These are phyloP conservation scores for Entelurus aequoreus DNA, from an alignment of 2,113 vertebrate genomes.

Conservation along the genomic window DNA sequence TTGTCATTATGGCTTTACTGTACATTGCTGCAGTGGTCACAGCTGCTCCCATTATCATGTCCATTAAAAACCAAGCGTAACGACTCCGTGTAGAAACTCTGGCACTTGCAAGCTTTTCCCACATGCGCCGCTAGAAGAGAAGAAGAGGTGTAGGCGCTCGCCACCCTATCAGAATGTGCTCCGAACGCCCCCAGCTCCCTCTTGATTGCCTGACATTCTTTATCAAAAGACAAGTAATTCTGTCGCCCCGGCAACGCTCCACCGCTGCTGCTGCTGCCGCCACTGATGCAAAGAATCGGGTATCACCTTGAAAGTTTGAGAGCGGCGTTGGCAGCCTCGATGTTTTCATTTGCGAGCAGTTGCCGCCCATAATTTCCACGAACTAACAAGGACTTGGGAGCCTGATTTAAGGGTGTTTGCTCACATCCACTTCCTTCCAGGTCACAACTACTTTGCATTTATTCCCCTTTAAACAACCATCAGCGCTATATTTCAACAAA, in stretches of 20 bases:
- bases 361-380: slow-evolving; percentile 27
- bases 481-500: neutral
- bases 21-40: slow-evolving; percentile 14
- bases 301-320: slow-evolving; percentile 67
- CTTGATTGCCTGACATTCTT: slow-evolving; percentile 70
- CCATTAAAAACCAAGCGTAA: neutral
- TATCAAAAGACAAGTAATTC: slow-evolving; percentile 69
- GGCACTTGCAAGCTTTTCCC: slow-evolving; percentile 7
- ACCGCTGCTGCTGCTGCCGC: slow-evolving; percentile 48
- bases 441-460: slow-evolving; percentile 15
- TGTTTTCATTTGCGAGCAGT: slow-evolving; percentile 47
- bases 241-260: slow-evolving; percentile 67
- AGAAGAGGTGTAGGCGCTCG: slow-evolving; percentile 34
- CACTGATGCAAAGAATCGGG: slow-evolving; percentile 62
- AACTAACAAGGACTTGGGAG: slow-evolving; percentile 25
- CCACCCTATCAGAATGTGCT: slow-evolving; percentile 48
- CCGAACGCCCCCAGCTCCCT: slow-evolving; percentile 50
- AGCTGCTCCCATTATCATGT: slow-evolving; percentile 1
- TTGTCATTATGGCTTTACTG: slow-evolving; percentile 48
- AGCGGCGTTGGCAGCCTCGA: slow-evolving; percentile 37
- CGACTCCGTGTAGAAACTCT: too few species aligned
- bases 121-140: slow-evolving; percentile 31
- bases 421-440: slow-evolving; percentile 10
- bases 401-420: slow-evolving; percentile 20
- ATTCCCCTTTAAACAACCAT: slow-evolving; percentile 23